These are phyloP conservation scores for Galerucella nymphaeae DNA, from an alignment of 2,888 invertebrate genomes.

Conservation along the genomic window DNA sequence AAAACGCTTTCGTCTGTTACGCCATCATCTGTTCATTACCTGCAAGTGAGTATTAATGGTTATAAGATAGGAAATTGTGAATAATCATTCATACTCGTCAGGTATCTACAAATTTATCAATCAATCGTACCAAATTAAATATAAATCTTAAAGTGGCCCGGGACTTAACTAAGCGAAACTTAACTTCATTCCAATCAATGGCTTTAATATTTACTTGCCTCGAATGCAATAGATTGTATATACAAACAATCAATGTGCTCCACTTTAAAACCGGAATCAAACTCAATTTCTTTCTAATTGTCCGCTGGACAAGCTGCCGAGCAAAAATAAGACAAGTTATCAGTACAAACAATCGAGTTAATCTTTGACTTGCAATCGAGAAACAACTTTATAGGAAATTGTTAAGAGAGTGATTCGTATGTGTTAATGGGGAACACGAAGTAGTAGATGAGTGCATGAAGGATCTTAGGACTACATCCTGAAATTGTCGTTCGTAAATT, in stretches of 20 bases:
- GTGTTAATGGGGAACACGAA: slow-evolving; percentile 52
- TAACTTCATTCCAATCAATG: neutral
- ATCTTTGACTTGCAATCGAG: slow-evolving; percentile 23
- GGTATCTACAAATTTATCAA: too few relatives aligned
- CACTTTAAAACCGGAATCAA: neutral
- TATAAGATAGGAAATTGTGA: too few relatives aligned
- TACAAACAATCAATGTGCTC: neutral
- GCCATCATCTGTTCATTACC: too few relatives aligned
- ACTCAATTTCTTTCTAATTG: neutral
- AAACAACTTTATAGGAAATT: slow-evolving; percentile 39
- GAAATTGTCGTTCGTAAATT: slow-evolving; percentile 57
- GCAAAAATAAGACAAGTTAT: slow-evolving; percentile 16
- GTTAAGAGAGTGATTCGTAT: slow-evolving; percentile 46
- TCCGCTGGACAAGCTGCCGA: neutral
- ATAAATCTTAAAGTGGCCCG: too few relatives aligned
- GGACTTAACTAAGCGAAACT: too few relatives aligned
- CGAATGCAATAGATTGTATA: neutral
- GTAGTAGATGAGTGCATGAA: slow-evolving; percentile 48
- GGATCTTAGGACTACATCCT: slow-evolving; percentile 52
- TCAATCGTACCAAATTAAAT: too few relatives aligned
- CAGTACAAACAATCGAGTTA: slow-evolving; percentile 26
- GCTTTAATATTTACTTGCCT: neutral
- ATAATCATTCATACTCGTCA: too few relatives aligned
- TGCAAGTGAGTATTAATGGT: too few relatives aligned
- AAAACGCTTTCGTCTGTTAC: too few relatives aligned